phyloP scores from a whole-genome alignment of 2,113 vertebrate species.

The Cebus imitator region DNA sequence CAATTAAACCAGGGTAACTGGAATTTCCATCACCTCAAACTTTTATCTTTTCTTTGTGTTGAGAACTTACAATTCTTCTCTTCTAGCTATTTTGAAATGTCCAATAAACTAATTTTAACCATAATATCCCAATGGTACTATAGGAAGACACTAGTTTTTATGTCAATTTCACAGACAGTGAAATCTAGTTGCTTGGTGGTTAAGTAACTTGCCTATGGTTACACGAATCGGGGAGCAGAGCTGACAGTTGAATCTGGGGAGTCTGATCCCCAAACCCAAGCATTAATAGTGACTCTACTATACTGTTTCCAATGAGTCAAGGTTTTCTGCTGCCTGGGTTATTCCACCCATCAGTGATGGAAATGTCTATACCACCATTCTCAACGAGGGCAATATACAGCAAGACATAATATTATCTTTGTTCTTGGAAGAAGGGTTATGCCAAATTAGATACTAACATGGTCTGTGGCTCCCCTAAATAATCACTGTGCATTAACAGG shows the following conservation, averaged over 20 bases:
- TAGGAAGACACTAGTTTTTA: no score
- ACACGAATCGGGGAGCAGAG: background rate
- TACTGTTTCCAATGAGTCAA: background rate
- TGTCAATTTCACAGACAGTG: background rate
- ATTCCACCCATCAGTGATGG: background rate
- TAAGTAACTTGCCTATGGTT: background rate
- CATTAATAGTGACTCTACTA: fast-evolving
- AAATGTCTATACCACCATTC: background rate
- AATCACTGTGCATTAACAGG: background rate
- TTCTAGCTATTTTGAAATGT: no score
- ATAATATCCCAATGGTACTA: no score
- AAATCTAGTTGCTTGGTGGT: background rate
- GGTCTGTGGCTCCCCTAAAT: background rate
- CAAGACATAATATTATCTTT: background rate
- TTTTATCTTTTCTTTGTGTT: no score
- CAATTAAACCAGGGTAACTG: no score
- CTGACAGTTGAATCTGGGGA: background rate
- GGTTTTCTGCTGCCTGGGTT: no score
- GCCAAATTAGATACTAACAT: background rate
- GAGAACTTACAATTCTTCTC: no score
- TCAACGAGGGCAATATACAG: background rate
- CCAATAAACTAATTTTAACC: no score
- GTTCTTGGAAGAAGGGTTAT: background rate
- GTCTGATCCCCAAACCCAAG: background rate
- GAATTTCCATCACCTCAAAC: no score